A percentile compares a stretch with the other conserved stretches of the same genome.
Evolutionary conservation across 2,113 vertebrate species (phyloP).

Genomic region (Ceyx margarethae): DNA sequence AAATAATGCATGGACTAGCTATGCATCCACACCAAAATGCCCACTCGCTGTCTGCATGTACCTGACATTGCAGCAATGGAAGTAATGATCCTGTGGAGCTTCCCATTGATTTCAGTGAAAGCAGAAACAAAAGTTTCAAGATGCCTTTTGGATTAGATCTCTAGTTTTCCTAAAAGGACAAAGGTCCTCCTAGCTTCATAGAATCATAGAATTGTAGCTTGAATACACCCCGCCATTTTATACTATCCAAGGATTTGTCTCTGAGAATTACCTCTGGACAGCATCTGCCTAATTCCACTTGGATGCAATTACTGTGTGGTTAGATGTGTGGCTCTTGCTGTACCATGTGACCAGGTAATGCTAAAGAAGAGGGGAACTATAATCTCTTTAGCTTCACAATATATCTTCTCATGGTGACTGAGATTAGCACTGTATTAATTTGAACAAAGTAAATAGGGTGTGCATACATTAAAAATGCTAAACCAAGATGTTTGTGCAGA

Average conservation of each 20-base stretch:
- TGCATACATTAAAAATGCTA: not conserved
- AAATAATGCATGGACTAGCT: not conserved
- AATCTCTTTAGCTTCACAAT: constrained; percentile 27
- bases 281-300: not conserved
- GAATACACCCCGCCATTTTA: not conserved
- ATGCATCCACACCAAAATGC: not conserved
- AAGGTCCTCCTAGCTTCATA: not conserved
- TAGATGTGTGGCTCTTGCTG: not conserved
- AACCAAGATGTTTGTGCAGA: not conserved
- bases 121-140: not conserved
- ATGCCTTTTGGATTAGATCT: not conserved
- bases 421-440: not conserved
- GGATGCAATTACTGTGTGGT: not conserved
- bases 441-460: not conserved
- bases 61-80: not conserved
- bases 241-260: not conserved
- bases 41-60: not conserved
- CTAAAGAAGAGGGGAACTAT: not conserved
- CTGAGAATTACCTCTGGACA: not conserved
- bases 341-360: not conserved
- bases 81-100: not conserved
- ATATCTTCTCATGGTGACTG: not conserved
- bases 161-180: not conserved
- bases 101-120: not conserved
- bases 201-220: not conserved